These are phyloP conservation scores for Maconellicoccus hirsutus DNA, from an alignment of 1,140 invertebrate genomes.

Conservation along the genomic window DNA sequence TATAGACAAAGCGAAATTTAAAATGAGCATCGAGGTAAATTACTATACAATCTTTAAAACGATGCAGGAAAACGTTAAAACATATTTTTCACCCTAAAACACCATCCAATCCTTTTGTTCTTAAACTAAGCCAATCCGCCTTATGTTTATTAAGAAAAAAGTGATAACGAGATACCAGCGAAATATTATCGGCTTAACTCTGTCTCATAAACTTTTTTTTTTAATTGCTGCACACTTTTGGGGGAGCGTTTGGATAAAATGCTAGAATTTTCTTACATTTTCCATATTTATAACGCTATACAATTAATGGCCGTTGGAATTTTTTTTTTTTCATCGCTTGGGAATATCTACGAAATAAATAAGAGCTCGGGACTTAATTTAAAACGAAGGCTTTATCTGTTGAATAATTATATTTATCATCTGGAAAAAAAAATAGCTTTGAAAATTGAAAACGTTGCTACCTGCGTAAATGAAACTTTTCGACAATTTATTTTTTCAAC, in stretches of 20 bases:
- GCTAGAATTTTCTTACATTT: conserved; percentile 1
- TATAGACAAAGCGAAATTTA: no score
- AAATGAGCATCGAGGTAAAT: no score
- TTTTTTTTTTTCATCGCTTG: no score
- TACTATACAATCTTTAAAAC: no score
- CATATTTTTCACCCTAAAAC: not conserved
- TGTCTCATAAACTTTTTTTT: conserved; percentile 3
- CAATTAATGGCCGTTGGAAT: not conserved
- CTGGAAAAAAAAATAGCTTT: not conserved
- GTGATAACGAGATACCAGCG: not conserved
- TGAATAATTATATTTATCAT: not conserved
- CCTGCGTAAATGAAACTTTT: not conserved
- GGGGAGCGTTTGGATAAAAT: not conserved
- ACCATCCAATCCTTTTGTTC: not conserved
- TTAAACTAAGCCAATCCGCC: conserved; percentile 7
- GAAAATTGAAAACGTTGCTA: not conserved
- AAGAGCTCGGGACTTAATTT: not conserved
- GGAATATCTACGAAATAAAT: no score
- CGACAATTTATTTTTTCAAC: not conserved
- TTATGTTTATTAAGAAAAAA: conserved; percentile 1
- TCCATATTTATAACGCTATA: not conserved
- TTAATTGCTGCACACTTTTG: not conserved
- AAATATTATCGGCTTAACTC: conserved; percentile 1
- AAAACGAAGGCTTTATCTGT: not conserved
- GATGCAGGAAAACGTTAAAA: no score